Evolutionary conservation across 2,113 vertebrate species (phyloP).

Genomic region (Alosa alosa): DNA sequence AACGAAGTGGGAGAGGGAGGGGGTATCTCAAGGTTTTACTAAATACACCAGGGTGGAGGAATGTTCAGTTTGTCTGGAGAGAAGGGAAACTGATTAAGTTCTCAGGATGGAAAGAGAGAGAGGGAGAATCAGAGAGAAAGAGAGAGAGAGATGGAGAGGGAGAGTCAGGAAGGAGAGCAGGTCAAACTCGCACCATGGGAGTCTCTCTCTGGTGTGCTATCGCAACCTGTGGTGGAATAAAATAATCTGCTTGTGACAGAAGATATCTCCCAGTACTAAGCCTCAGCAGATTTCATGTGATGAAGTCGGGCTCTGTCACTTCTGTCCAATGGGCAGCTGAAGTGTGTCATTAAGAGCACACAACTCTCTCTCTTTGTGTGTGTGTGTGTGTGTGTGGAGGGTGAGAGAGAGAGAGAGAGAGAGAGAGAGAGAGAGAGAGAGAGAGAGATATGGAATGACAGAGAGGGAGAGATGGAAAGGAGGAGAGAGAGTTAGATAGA

Average conservation of each 20-base stretch:
- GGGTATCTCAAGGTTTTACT: conserved; percentile 60
- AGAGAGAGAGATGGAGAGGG: conserved; percentile 42
- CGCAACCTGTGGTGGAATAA: conserved; percentile 15
- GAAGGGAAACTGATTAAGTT: conserved; percentile 18
- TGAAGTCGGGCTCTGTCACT: background rate
- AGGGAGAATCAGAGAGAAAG: conserved; percentile 24
- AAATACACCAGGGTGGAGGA: conserved; percentile 57
- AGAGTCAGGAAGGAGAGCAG: background rate
- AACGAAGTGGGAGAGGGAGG: conserved; percentile 41
- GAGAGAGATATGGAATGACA: conserved; percentile 54
- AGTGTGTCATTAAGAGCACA: conserved; percentile 13
- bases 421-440: conserved; percentile 37
- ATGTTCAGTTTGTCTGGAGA: conserved; percentile 39
- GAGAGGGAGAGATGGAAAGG: conserved; percentile 52
- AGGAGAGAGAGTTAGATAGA: conserved; percentile 40
- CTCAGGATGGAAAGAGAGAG: conserved; percentile 24
- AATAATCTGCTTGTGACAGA: conserved; percentile 8
- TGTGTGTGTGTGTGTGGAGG: conserved; percentile 27
- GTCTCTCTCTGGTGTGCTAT: conserved; percentile 11
- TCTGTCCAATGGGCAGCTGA: conserved; percentile 4
- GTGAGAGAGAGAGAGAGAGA: conserved; percentile 48
- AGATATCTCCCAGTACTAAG: background rate
- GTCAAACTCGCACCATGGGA: background rate
- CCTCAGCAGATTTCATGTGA: conserved; percentile 1
- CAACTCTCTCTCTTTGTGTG: background rate